phyloP scores from a whole-genome alignment of 2,113 vertebrate genomes.

The Aptenodytes forsteri region DNA sequence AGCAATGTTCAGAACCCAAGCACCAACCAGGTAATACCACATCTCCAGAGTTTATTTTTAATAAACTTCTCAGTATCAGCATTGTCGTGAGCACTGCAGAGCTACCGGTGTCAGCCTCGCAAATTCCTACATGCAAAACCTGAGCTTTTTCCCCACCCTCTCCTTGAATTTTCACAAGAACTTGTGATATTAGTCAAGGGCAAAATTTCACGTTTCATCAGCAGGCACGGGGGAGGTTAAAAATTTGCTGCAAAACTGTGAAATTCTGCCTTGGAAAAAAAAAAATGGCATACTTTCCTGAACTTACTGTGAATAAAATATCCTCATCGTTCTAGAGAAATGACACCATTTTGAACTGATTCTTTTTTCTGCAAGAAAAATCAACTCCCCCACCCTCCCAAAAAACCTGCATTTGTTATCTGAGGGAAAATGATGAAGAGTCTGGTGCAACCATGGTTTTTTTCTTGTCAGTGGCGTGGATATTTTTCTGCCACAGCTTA shows the following conservation, averaged over 20 bases:
- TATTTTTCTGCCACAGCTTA: background rate
- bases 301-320: background rate
- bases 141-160: background rate
- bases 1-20: background rate
- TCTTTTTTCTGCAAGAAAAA: background rate
- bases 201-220: slow-evolving; percentile 30
- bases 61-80: background rate
- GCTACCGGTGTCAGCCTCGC: background rate
- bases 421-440: background rate
- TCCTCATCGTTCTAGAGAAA: background rate
- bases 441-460: background rate
- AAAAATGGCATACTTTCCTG: background rate
- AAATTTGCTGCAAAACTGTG: slow-evolving; percentile 48
- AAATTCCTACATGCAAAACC: slow-evolving; percentile 39
- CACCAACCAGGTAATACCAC: background rate
- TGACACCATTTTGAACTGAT: background rate
- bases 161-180: slow-evolving; percentile 1
- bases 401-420: background rate
- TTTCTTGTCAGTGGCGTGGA: background rate
- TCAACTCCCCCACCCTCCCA: background rate
- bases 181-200: background rate
- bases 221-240: slow-evolving; percentile 41
- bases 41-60: background rate
- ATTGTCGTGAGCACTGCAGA: background rate
- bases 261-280: slow-evolving; percentile 17